Evolutionary conservation across 2,888 invertebrate species (phyloP).

Genomic region (Harpalus rubripes): DNA sequence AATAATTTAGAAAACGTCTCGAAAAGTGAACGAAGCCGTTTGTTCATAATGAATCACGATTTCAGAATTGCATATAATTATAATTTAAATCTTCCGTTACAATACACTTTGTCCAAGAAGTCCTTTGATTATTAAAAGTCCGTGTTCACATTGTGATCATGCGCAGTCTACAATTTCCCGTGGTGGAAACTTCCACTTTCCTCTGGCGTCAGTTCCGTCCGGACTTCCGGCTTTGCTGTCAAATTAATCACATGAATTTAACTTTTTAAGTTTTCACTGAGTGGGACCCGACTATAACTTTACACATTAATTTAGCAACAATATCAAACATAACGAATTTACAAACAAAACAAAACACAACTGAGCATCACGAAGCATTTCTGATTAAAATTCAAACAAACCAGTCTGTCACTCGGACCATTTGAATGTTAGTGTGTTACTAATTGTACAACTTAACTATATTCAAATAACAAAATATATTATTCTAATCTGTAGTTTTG

Average conservation of each 20-base stretch:
- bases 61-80: conserved; percentile 67
- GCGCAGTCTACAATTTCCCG: conserved; percentile 74
- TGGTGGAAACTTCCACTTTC: conserved; percentile 76
- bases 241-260: conserved; percentile 69
- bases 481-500: conserved; percentile 43
- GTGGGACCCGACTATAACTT: conserved; percentile 47
- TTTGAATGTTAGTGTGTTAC: conserved; percentile 20
- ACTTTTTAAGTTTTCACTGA: conserved; percentile 55
- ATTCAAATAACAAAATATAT: conserved; percentile 57
- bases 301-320: conserved; percentile 45
- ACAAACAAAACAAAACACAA: conserved; percentile 26
- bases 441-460: conserved; percentile 27
- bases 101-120: conserved; percentile 70
- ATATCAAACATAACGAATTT: conserved; percentile 29
- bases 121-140: conserved; percentile 72
- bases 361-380: conserved; percentile 52
- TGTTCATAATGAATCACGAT: conserved; percentile 64
- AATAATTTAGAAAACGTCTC: conserved; percentile 66
- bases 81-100: conserved; percentile 71
- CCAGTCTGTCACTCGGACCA: conserved; percentile 23
- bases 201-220: conserved; percentile 74
- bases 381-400: conserved; percentile 44
- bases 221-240: conserved; percentile 73
- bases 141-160: conserved; percentile 70
- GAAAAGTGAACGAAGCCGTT: conserved; percentile 65